These are phyloP conservation scores for Nettapus auritus DNA, from an alignment of 2,113 vertebrate genomes.

Conservation along the genomic window DNA sequence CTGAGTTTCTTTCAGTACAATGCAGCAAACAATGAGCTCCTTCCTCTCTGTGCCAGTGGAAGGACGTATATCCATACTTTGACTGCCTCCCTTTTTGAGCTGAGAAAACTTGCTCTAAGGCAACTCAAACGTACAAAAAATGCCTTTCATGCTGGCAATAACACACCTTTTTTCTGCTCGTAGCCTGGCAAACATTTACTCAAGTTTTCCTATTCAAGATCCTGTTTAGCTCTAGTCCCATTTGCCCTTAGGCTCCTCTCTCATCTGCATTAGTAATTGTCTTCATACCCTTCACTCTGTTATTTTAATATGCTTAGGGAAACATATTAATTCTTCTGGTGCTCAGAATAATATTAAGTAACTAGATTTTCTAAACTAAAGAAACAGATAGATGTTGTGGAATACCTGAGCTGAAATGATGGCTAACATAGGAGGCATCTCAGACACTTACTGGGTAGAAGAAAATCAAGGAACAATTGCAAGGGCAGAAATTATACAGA, in stretches of 20 bases:
- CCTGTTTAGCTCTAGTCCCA: neutral
- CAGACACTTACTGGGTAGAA: neutral
- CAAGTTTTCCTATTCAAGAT: neutral
- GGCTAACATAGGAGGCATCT: neutral
- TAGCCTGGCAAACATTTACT: neutral
- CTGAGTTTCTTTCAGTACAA: neutral
- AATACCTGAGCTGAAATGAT: neutral
- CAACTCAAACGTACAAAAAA: neutral
- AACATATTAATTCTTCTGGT: neutral
- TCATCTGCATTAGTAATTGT: neutral
- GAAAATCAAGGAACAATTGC: neutral
- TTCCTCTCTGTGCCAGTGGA: neutral
- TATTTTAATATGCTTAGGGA: neutral
- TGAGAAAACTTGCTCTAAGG: neutral
- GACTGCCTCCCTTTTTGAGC: neutral
- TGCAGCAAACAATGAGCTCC: neutral
- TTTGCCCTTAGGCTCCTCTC: neutral
- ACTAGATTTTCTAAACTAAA: neutral
- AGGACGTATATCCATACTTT: accelerated
- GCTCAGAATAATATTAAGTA: neutral
- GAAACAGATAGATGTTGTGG: neutral
- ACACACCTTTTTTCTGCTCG: neutral
- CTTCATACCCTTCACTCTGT: neutral
- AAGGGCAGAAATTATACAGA: neutral
- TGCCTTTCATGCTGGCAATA: neutral